These are phyloP conservation scores for Etheostoma cragini DNA, from an alignment of 2,113 vertebrate genomes.

Conservation along the genomic window DNA sequence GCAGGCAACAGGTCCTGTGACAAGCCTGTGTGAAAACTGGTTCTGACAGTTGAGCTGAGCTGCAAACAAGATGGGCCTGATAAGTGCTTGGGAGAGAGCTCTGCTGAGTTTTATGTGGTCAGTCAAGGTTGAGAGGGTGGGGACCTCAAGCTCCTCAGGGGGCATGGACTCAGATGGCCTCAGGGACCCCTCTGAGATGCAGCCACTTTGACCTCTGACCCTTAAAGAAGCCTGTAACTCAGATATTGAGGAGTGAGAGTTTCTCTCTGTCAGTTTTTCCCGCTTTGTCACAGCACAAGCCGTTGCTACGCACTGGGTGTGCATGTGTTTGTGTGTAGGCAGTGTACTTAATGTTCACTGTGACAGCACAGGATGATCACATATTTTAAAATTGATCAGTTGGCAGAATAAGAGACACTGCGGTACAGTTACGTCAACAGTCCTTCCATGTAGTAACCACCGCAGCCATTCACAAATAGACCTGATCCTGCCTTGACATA, in stretches of 20 bases:
- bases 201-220: constrained; percentile 68
- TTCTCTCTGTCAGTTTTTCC: constrained; percentile 28
- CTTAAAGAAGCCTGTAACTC: constrained; percentile 33
- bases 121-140: constrained; percentile 76
- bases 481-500: constrained; percentile 47
- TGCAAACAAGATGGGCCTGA: constrained; percentile 59
- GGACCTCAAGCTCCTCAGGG: constrained; percentile 36
- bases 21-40: constrained; percentile 45
- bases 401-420: constrained; percentile 59
- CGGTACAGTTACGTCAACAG: constrained; percentile 46
- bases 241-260: constrained; percentile 20
- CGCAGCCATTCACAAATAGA: constrained; percentile 20
- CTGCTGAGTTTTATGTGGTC: constrained; percentile 66
- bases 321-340: constrained; percentile 11
- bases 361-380: constrained; percentile 53
- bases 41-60: constrained; percentile 67
- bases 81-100: constrained; percentile 47
- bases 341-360: constrained; percentile 22
- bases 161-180: constrained; percentile 42
- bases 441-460: constrained; percentile 12
- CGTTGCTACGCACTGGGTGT: constrained; percentile 51
- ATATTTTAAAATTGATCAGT: constrained; percentile 53
- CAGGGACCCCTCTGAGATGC: constrained; percentile 28
- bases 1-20: constrained; percentile 45
- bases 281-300: constrained; percentile 4